Percentiles rank a stretch among this genome's conserved stretches.
phyloP scores from a whole-genome alignment of 1,140 invertebrate species.

The Tetragonula clypearis region DNA sequence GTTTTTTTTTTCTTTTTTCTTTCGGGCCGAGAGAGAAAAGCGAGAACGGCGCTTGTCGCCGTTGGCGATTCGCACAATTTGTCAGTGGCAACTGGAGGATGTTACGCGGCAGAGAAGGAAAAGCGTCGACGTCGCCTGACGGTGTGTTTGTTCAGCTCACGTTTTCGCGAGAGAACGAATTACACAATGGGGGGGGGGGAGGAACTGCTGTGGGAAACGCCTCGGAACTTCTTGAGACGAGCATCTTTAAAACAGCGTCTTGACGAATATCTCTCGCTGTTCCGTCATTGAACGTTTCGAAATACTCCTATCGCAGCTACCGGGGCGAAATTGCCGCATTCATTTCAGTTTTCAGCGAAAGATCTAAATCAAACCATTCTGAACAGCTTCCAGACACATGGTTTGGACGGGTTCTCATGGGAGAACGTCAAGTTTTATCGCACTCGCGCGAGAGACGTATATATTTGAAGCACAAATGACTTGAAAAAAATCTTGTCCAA shows the following conservation, averaged over 20 bases:
- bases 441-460: not conserved
- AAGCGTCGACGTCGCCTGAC: not conserved
- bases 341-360: not conserved
- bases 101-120: not conserved
- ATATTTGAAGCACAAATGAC: not conserved
- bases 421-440: not conserved
- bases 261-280: not conserved
- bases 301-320: not conserved
- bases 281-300: too few relatives aligned
- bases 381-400: too few relatives aligned
- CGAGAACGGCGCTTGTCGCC: slow-evolving; percentile 18
- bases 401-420: too few relatives aligned
- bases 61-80: slow-evolving; percentile 50
- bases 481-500: slow-evolving; percentile 21
- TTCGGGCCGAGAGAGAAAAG: slow-evolving; percentile 8
- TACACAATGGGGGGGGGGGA: not conserved
- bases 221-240: not conserved
- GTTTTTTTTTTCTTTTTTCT: not conserved
- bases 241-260: not conserved
- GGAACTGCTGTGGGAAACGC: not conserved
- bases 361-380: not conserved
- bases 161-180: slow-evolving; percentile 3
- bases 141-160: not conserved
- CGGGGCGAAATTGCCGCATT: not conserved
- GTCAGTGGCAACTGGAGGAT: slow-evolving; percentile 26